phyloP scores from a whole-genome alignment of 2,888 invertebrate species.

The Epiblema foenella region DNA sequence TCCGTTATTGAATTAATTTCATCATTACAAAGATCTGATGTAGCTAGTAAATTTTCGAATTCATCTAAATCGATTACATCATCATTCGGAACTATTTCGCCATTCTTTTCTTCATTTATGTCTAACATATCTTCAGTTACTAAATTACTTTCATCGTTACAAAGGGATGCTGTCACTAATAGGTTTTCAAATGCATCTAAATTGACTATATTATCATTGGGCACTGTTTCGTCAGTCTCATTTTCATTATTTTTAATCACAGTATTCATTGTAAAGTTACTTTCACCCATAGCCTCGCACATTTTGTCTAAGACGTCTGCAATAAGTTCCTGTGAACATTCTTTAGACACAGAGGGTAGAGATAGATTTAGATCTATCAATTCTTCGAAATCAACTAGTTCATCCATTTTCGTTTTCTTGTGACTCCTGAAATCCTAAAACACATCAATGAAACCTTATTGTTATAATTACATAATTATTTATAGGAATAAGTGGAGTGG shows the following conservation, averaged over 20 bases:
- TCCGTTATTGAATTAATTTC: constrained; percentile 4
- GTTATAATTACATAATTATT: no score
- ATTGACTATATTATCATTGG: constrained; percentile 1
- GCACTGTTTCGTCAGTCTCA: neutral
- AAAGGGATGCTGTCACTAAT: neutral
- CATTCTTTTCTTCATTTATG: neutral
- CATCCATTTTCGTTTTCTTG: constrained; percentile 21
- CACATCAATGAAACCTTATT: neutral
- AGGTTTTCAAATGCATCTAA: constrained; percentile 42
- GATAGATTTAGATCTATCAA: constrained; percentile 16
- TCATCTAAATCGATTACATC: constrained; percentile 33
- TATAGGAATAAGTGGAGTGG: no score
- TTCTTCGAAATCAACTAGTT: constrained; percentile 31
- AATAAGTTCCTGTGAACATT: constrained; percentile 13
- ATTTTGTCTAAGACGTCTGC: constrained; percentile 19
- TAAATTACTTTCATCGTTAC: neutral
- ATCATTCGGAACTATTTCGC: neutral
- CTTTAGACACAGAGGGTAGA: neutral
- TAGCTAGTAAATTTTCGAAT: constrained; percentile 24
- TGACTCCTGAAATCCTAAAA: constrained; percentile 5
- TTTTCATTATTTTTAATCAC: neutral
- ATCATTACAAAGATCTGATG: neutral
- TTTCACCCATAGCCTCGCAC: constrained; percentile 12
- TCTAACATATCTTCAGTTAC: constrained; percentile 1
- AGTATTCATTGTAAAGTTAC: neutral